Conservation (phyloP, 35 echinoderm and acorn worm genomes). For the Ophiothrix spiculata region DNA sequence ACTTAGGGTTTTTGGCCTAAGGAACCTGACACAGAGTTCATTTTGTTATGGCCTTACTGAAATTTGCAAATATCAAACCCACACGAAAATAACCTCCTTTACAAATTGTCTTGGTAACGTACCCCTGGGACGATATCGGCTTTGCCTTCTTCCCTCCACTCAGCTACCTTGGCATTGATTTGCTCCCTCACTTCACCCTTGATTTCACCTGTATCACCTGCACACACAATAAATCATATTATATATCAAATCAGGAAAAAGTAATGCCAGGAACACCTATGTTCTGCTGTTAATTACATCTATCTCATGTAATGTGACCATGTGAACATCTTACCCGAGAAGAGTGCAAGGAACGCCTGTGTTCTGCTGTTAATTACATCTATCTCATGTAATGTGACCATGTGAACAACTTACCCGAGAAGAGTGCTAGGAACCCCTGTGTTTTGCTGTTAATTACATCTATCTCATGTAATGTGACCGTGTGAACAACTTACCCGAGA, state of each 20-base stretch:
- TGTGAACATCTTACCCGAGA: constrained; percentile 54
- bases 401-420: constrained; percentile 93
- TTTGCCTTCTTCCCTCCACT: constrained; percentile 99
- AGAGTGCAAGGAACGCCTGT: constrained; percentile 70
- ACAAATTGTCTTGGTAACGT: too few species aligned
- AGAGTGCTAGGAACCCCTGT: constrained; percentile 95
- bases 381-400: too few species aligned
- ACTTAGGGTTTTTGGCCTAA: too few species aligned
- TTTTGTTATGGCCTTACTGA: too few species aligned
- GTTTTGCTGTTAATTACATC: constrained; percentile 98
- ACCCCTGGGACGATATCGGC: constrained; percentile 99
- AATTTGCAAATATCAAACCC: too few species aligned
- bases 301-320: too few species aligned
- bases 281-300: too few species aligned
- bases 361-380: too few species aligned
- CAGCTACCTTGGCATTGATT: constrained; percentile 97
- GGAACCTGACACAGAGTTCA: too few species aligned
- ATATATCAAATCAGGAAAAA: background rate
- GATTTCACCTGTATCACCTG: constrained; percentile 96
- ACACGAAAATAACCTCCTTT: too few species aligned
- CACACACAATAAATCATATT: background rate
- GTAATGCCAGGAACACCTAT: background rate
- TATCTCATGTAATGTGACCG: constrained; percentile 94
- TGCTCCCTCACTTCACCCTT: constrained; percentile 86
- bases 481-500: constrained; percentile 89